These are phyloP conservation scores for Cheirogaleus major DNA, from an alignment of 2,797 vertebrate genomes.

Conservation along the genomic window DNA sequence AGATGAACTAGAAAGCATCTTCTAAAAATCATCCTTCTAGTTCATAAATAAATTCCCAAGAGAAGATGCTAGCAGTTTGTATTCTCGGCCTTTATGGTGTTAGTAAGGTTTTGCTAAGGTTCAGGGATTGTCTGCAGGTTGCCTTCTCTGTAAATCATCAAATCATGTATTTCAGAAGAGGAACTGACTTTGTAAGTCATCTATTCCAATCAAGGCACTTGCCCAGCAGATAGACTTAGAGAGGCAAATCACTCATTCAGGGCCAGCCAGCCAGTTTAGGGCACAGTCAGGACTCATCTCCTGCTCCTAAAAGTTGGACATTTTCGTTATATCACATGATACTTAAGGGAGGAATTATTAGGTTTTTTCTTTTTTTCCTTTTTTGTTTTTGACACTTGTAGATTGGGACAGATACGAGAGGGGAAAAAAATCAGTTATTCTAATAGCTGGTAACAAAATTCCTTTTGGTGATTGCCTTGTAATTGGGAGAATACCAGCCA, in stretches of 20 bases:
- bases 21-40: constrained; percentile 24
- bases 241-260: not conserved
- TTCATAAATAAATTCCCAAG: not conserved
- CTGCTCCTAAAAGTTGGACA: not conserved
- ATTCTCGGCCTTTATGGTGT: not conserved
- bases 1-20: constrained; percentile 44
- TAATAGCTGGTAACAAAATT: not conserved
- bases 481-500: not conserved
- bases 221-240: not conserved
- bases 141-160: not conserved
- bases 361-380: not conserved
- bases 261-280: not conserved
- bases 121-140: not conserved
- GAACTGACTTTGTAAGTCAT: not conserved
- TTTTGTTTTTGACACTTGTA: not conserved
- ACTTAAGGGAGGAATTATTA: not conserved
- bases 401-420: not conserved
- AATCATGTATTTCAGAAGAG: not conserved
- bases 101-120: not conserved
- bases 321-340: not conserved
- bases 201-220: not conserved
- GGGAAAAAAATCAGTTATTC: not conserved
- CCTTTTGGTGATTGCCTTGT: not conserved
- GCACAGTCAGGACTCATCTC: not conserved
- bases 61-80: constrained; percentile 29